These are phyloP conservation scores for Crax fasciolata DNA, from an alignment of 2,797 vertebrate genomes.

Conservation along the genomic window DNA sequence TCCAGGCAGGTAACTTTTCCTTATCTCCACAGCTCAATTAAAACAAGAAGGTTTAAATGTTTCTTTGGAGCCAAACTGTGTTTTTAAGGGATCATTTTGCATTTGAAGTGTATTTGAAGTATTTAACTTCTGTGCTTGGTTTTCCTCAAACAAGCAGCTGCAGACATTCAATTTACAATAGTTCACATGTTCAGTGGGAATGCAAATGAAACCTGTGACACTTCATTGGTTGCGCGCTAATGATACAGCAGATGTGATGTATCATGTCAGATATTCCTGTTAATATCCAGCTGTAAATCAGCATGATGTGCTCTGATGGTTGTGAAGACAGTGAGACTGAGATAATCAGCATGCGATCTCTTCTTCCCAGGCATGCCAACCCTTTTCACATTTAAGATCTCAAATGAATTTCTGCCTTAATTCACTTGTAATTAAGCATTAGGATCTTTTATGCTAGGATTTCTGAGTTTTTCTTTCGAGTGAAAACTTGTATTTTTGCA, in stretches of 20 bases:
- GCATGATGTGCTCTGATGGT: background rate
- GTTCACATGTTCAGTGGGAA: background rate
- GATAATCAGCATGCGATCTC: background rate
- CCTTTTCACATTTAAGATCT: background rate
- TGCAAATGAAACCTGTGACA: background rate
- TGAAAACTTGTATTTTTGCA: background rate
- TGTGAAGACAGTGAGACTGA: background rate
- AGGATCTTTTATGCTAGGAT: background rate
- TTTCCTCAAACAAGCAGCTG: conserved; percentile 8
- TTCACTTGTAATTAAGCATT: background rate
- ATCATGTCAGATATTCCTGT: conserved; percentile 4
- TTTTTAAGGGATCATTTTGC: background rate
- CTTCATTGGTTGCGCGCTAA: background rate
- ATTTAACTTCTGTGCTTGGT: background rate
- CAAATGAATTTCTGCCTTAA: background rate
- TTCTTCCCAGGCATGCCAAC: background rate
- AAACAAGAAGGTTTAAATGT: background rate
- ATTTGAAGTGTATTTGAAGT: background rate
- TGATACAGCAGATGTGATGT: background rate
- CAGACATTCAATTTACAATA: background rate
- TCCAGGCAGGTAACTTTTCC: background rate
- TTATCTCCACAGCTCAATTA: background rate
- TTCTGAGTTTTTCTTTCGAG: background rate
- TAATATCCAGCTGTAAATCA: background rate
- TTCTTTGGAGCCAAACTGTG: background rate